Percentiles rank a stretch among this genome's conserved stretches.
phyloP scores from a whole-genome alignment of 2,797 vertebrate genomes.

The Melanotaenia nigrans region DNA sequence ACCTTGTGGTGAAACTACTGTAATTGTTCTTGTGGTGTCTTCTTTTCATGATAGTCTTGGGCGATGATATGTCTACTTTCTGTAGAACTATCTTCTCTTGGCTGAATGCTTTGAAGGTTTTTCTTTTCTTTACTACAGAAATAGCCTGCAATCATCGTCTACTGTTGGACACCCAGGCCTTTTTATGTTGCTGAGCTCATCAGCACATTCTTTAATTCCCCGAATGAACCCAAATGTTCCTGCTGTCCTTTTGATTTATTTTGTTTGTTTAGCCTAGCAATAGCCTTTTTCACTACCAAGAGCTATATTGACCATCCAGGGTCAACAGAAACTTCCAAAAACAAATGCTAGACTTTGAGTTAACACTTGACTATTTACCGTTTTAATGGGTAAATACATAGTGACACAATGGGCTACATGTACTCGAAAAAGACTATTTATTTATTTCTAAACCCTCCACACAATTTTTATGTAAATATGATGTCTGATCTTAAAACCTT shows the following conservation, averaged over 20 bases:
- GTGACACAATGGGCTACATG: background rate
- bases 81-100: background rate
- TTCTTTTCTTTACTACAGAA: background rate
- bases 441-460: background rate
- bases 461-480: background rate
- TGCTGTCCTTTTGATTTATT: background rate
- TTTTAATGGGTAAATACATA: background rate
- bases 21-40: background rate
- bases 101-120: background rate
- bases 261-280: background rate
- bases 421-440: background rate
- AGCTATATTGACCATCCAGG: constrained; percentile 1
- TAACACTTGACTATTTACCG: background rate
- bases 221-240: background rate
- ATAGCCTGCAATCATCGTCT: background rate
- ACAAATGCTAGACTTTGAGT: background rate
- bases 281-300: background rate
- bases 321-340: constrained; percentile 5
- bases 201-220: background rate
- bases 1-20: background rate
- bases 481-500: background rate
- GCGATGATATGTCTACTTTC: background rate
- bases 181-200: background rate
- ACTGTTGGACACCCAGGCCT: background rate
- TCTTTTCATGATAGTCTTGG: background rate